Conservation (phyloP, 2,888 invertebrate genomes). For the Pollenia angustigena region DNA sequence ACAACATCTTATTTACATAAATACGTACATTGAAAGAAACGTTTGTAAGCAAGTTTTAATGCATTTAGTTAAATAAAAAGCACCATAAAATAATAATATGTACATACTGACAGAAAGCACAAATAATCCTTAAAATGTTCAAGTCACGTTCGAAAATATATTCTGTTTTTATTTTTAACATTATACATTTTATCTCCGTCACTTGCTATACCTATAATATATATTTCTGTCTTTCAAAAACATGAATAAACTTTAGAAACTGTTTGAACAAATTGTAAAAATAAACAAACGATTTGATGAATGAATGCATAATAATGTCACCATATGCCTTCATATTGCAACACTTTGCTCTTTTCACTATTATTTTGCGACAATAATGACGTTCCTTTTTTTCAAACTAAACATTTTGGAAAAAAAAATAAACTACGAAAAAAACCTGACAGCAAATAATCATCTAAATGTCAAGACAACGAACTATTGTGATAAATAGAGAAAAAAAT, state of each 20-base stretch:
- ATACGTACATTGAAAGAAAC: constrained; percentile 2
- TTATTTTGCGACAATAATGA: not conserved
- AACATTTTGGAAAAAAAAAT: not conserved
- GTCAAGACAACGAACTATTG: not conserved
- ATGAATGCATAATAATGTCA: constrained; percentile 41
- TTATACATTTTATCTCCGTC: not conserved
- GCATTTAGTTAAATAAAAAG: not conserved
- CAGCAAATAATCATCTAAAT: not conserved
- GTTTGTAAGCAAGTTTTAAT: not conserved
- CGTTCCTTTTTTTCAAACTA: constrained; percentile 2
- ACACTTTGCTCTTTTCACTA: not conserved
- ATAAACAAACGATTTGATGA: constrained; percentile 29
- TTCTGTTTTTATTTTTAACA: constrained; percentile 2
- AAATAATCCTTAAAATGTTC: constrained; percentile 4
- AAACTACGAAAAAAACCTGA: too few species aligned
- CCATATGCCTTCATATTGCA: not conserved
- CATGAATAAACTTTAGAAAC: constrained; percentile 52
- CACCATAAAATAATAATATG: not conserved
- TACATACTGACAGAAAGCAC: not conserved
- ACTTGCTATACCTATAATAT: not conserved
- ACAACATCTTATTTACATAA: constrained; percentile 21
- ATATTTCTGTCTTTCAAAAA: constrained; percentile 2
- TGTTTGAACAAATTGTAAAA: not conserved
- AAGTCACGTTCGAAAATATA: constrained; percentile 46
- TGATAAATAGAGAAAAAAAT: not conserved